A percentile compares a stretch with the other conserved stretches of the same genome.
These are phyloP conservation scores for Psittacula cyanocephala DNA, from an alignment of 2,113 vertebrate genomes.

Conservation along the genomic window DNA sequence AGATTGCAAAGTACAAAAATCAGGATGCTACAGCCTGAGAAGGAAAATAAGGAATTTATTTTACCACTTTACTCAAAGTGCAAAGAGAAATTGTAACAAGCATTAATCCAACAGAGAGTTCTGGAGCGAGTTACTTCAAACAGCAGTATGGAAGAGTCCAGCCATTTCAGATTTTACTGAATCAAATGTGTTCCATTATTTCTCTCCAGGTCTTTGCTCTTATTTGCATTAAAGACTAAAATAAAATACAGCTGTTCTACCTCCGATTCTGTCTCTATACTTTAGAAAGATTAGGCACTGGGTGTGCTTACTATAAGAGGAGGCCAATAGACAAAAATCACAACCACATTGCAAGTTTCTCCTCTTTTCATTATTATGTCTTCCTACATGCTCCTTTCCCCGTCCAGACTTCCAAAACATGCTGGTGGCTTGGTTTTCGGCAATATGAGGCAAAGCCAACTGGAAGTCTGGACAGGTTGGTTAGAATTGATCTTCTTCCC, in stretches of 20 bases:
- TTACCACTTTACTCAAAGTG: neutral
- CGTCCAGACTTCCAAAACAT: neutral
- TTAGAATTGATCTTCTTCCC: neutral
- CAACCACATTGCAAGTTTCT: neutral
- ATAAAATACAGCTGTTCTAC: neutral
- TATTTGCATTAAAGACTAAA: neutral
- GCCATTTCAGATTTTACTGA: neutral
- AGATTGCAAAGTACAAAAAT: neutral
- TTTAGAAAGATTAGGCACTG: neutral
- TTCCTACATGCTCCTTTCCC: neutral
- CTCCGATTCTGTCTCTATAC: neutral
- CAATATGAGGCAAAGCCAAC: neutral
- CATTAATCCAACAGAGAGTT: neutral
- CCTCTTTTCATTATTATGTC: neutral
- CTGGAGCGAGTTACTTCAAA: neutral
- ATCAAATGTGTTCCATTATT: neutral
- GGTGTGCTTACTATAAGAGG: rapidly evolving
- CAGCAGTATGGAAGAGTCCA: rapidly evolving
- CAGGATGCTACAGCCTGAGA: neutral
- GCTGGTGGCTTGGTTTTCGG: neutral
- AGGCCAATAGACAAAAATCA: neutral
- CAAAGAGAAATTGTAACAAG: neutral
- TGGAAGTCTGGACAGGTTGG: neutral
- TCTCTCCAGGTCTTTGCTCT: neutral
- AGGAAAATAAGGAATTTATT: neutral